Conservation (phyloP, 2,888 invertebrate species). For the Tachystola acroxantha region DNA sequence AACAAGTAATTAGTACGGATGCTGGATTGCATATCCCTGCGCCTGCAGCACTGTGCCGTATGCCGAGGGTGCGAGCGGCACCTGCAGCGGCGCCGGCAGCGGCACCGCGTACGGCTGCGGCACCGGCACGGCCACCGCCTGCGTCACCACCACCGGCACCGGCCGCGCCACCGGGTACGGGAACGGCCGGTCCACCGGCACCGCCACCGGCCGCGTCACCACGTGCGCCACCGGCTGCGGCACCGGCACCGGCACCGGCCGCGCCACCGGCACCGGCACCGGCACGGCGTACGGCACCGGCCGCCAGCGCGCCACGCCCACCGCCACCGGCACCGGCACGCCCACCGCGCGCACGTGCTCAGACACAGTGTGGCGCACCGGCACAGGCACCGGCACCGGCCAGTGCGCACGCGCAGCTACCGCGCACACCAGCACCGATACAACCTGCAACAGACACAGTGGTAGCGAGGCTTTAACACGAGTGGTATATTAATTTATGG, state of each 20-base stretch:
- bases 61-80: constrained; percentile 46
- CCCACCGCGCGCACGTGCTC: constrained; percentile 70
- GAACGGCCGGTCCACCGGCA: constrained; percentile 73
- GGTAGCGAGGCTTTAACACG: too few species aligned
- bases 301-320: constrained; percentile 40
- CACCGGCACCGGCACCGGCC: constrained; percentile 46
- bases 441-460: too few species aligned
- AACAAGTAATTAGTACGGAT: constrained; percentile 20
- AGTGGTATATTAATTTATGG: too few species aligned
- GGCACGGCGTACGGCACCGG: constrained; percentile 55
- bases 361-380: constrained; percentile 53
- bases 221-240: constrained; percentile 65
- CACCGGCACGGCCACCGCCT: constrained; percentile 72
- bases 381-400: constrained; percentile 27
- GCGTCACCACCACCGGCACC: constrained; percentile 68
- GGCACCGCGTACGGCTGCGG: constrained; percentile 71
- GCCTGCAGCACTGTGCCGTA: constrained; percentile 14
- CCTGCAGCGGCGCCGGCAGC: constrained; percentile 54
- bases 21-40: constrained; percentile 22
- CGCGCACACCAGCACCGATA: too few species aligned
- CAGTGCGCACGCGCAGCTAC: too few species aligned
- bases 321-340: constrained; percentile 71
- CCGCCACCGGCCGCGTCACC: constrained; percentile 59
- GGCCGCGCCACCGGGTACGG: constrained; percentile 76
- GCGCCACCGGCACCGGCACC: constrained; percentile 38